Percentiles rank a stretch among this genome's conserved stretches.
These are phyloP conservation scores for Lepus europaeus DNA, from an alignment of 2,113 vertebrate species.

Conservation along the genomic window DNA sequence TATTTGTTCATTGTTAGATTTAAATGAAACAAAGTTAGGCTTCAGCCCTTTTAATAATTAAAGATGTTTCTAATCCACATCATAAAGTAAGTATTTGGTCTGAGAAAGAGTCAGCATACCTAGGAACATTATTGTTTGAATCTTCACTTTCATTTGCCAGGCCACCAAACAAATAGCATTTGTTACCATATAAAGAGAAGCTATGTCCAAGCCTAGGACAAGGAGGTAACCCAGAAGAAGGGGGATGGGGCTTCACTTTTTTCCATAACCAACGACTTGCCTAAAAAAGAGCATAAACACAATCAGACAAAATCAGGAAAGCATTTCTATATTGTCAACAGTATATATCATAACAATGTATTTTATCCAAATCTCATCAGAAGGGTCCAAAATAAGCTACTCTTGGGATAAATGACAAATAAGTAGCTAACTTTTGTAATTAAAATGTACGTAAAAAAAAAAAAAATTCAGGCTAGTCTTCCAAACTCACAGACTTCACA, in stretches of 20 bases:
- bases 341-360: not conserved
- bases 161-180: slow-evolving; percentile 95
- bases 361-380: not conserved
- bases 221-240: slow-evolving; percentile 91
- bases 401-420: slow-evolving; percentile 15
- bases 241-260: slow-evolving; percentile 95
- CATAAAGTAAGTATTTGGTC: slow-evolving; percentile 39
- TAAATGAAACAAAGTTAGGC: slow-evolving; percentile 48
- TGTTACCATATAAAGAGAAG: slow-evolving; percentile 94
- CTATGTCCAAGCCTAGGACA: slow-evolving; percentile 95
- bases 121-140: slow-evolving; percentile 95
- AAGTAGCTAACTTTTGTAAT: slow-evolving; percentile 56
- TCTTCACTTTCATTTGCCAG: slow-evolving; percentile 96
- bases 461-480: slow-evolving; percentile 17
- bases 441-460: slow-evolving; percentile 21
- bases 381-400: slow-evolving; percentile 1
- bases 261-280: slow-evolving; percentile 99
- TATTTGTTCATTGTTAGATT: slow-evolving; percentile 27
- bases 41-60: slow-evolving; percentile 24
- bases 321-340: not conserved
- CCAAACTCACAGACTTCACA: slow-evolving; percentile 33
- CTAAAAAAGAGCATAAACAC: slow-evolving; percentile 79
- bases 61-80: slow-evolving; percentile 3
- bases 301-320: slow-evolving; percentile 24
- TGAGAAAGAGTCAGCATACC: slow-evolving; percentile 87